Conservation (phyloP, 2,113 vertebrate species). For the Myiagra hebetior region DNA sequence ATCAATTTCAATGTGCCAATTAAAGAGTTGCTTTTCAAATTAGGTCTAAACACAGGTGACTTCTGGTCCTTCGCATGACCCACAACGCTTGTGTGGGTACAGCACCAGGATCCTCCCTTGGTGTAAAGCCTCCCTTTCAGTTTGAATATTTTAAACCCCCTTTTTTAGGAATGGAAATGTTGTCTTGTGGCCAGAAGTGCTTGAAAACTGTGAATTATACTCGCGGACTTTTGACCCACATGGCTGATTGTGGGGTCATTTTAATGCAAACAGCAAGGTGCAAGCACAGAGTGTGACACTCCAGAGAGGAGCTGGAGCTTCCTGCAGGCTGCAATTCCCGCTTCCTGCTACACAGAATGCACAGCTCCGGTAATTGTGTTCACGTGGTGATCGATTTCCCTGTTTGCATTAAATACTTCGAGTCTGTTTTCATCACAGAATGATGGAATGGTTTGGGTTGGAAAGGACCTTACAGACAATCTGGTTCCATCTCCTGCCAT, state of each 20-base stretch:
- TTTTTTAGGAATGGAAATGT: background rate
- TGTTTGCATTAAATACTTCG: accelerated
- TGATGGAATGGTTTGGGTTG: background rate
- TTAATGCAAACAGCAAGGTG: background rate
- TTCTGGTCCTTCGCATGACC: accelerated
- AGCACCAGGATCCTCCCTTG: accelerated
- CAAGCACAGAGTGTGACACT: background rate
- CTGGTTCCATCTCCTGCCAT: background rate
- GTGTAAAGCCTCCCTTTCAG: background rate
- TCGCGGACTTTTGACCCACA: background rate
- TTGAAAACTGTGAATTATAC: background rate
- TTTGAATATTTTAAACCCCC: background rate
- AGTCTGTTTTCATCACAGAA: background rate
- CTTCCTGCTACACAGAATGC: background rate
- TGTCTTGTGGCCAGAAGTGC: background rate
- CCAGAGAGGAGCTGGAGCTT: background rate
- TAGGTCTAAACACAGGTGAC: background rate
- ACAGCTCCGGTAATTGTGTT: accelerated
- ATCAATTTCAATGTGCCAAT: accelerated
- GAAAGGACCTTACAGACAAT: background rate
- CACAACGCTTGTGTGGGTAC: accelerated
- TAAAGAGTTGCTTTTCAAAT: background rate
- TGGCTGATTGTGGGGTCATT: background rate
- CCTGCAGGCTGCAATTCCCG: background rate
- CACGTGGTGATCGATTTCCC: accelerated